Base-by-base conservation (phyloP, 2,888 invertebrate species). In the Pantelozetes paolii region DNA sequence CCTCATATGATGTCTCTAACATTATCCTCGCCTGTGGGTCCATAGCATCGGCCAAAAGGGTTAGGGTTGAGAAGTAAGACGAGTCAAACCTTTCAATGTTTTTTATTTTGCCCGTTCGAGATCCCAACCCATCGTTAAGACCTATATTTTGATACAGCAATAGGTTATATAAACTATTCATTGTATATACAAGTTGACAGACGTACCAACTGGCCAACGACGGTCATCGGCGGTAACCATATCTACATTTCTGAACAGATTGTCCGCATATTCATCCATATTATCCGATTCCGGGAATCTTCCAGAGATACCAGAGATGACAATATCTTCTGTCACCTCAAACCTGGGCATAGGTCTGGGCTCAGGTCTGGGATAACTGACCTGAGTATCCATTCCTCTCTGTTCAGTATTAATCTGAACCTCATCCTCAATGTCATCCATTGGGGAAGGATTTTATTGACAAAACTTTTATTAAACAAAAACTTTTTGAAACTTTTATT, bases 211-310 rank as follows among this genome's bases (percentile, higher is more conserved):
- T 23, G 76, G 74, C 95, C 95, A 97, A 81, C 96, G 86, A 78
- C 93, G 86, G 78, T 89, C 90, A 82, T 95, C 94, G 78, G 91
- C 94, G 42, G 93, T 95, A 76, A 97, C 89, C 85, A 98, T 88
- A 82, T 98, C 97, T 59, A 93, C 87, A 73, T 93, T 93, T 76
- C 90, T 90, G 83, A 94, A 90, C 73, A 98, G 87, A 83, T 96
- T 89, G 80, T 90, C 87, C 80, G 90, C 90, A 84, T 98, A 97
- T 85, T 98, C 96, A 79, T 92, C 92, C 81, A 98, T 90, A 83
- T 86, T 90, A 79, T 89, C 87, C 77, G 92, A 92, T 84, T 97
- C 93, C 15, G 98, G 98, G 79, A 97, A 86, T 77, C 96, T 89
- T 0, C 90, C 90, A 74, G 92, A 91, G 79, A 93, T 86, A 26